Base-by-base conservation (phyloP, 2,797 vertebrate species). In the Rhyacichthys aspro region DNA sequence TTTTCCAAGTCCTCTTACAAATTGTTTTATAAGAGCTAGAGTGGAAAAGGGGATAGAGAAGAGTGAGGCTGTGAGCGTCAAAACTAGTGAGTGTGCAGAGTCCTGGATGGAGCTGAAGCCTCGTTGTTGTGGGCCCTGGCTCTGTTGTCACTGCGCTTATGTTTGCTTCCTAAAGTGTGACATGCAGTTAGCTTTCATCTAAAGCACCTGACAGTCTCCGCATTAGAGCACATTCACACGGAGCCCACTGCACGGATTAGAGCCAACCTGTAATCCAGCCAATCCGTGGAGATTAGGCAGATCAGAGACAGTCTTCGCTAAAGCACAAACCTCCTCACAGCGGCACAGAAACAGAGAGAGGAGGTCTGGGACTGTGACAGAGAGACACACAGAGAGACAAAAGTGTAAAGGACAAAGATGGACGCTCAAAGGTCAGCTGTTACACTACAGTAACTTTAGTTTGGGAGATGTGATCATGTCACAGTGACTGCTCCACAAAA, bases 131-230 rank as follows among this genome's bases (percentile, higher is more conserved):
- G 67, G 69, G 59, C 67, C 65, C 54, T 69, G 15, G 55, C 63
- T 72, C 67, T 63, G 82, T 85, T 77, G 79, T 85, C 73, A 52
- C 64, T 41, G 43, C 32, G 41, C 68, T 75, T 75, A 17, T 76
- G 71, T 74, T 58, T 52, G 62, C 48, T 63, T 63, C 76, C 81
- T 70, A 81, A 81, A 86, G 71, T 77, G 86, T 83, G 88, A 89
- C 85, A 85, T 45, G 76, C 80, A 89, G 90, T 90, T 87, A 89
- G 88, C 86, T 89, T 87, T 88, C 84, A 89, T 86, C 83, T 86
- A 60, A 86, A 86, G 79, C 82, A 90, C 85, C 87, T 88, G 86
- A 82, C 88, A 83, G 82, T 72, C 76, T 74, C 72, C 69, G 81
- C 85, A 86, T 90, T 86, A 89, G 84, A 83, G 68, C 72, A 80